These are phyloP conservation scores for Diadophis punctatus DNA, from an alignment of 2,113 vertebrate species.

Conservation along the genomic window DNA sequence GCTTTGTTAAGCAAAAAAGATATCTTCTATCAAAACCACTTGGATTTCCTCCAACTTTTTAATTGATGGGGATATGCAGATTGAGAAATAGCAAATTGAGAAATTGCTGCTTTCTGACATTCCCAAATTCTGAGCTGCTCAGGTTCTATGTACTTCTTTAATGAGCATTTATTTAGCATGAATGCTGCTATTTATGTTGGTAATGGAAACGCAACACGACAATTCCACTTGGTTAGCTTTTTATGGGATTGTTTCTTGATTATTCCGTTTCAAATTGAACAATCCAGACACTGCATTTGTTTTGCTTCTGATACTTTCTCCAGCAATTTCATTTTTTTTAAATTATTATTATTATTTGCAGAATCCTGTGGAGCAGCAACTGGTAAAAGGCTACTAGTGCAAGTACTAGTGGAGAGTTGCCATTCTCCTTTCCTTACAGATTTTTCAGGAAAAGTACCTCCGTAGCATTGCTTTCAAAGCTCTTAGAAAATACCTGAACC, in stretches of 20 bases:
- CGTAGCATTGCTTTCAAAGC: not conserved
- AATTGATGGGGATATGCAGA: not conserved
- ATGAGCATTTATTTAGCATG: not conserved
- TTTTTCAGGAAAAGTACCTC: not conserved
- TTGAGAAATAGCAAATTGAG: not conserved
- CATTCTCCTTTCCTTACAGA: not conserved
- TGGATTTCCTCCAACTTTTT: not conserved
- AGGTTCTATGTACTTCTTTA: not conserved
- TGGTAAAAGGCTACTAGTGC: not conserved
- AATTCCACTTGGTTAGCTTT: not conserved
- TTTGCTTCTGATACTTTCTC: not conserved
- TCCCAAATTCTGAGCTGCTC: not conserved
- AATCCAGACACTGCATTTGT: not conserved
- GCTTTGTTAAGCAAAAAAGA: not conserved
- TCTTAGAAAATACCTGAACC: no score
- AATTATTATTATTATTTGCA: not conserved
- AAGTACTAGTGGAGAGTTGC: not conserved
- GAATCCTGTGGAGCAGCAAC: not conserved
- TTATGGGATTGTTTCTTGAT: not conserved
- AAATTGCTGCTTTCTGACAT: not conserved
- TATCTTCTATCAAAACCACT: not conserved
- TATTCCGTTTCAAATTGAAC: not conserved
- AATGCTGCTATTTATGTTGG: not conserved
- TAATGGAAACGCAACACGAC: not conserved
- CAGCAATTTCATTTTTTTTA: not conserved